Base-by-base conservation (phyloP, 2,888 invertebrate genomes). In the Diachrysia chrysitis region DNA sequence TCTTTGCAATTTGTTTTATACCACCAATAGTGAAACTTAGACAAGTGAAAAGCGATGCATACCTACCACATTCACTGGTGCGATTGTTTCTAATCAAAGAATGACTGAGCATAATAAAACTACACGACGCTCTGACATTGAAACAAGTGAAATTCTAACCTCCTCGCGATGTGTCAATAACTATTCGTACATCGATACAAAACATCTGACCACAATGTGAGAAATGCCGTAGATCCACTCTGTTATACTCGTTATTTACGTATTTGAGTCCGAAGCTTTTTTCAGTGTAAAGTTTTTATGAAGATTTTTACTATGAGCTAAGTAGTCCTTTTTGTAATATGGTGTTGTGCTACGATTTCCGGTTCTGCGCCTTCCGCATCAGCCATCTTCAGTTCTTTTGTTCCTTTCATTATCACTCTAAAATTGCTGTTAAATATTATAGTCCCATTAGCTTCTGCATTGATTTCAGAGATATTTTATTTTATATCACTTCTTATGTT, bases 141-240 rank as follows among this genome's bases (percentile, higher is more conserved):
- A 85, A 87, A 87, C 87, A 88, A 88, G 89, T 88, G 89, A 90
- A 90, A 90, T 86, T 64, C 71, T 84, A 85, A 84, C 81, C 82
- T 83, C 77, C 73, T 78, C 83, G 80, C 79, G 82, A 81, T 75
- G 86, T 88, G 90, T 89, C 90, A 87, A 90, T 87, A 88, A 82
- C 76, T 69, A 69, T 78, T 69, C 48, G 61, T 62, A 64, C 48
- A 74, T 63, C 25, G 63, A 78, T 63, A 64, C 51, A 75, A 69
- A 75, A 62, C 60, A 66, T 23, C 58, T 71, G 55, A 65, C 56
- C 71, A 77, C 54, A 66, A 48, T 48, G 17, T 70, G 68, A 12
- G 5, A 16, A 17, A 19, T 42, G 9, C 51, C 69, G 78, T 78
- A 74, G 46, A 5, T 0, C 10, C n/a, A 59, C 23, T 63, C 12